Evolutionary conservation across 2,888 invertebrate species (phyloP).

Genomic region (Xylophagus ater): DNA sequence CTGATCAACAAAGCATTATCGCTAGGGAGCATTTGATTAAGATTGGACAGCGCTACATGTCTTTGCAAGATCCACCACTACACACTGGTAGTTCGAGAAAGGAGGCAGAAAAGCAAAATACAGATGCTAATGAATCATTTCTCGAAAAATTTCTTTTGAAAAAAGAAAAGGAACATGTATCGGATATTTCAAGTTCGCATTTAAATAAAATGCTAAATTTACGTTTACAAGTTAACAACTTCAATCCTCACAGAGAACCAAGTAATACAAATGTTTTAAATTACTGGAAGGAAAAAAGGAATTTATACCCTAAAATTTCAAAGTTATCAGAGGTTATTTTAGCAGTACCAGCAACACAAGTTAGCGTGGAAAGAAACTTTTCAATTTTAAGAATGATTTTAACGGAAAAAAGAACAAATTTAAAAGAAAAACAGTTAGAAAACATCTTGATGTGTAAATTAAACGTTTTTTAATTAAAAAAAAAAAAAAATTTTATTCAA

Average conservation of each 20-base stretch:
- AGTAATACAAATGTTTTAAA: neutral
- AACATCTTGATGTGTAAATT: neutral
- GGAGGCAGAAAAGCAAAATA: neutral
- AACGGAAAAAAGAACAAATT: too few species aligned
- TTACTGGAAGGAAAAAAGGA: neutral
- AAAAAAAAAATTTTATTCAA: neutral
- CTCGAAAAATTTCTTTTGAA: neutral
- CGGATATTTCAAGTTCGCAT: neutral
- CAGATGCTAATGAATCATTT: neutral
- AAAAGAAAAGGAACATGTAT: neutral
- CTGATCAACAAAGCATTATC: neutral
- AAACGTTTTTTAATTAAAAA: neutral
- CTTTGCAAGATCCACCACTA: too few species aligned
- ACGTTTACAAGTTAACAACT: neutral
- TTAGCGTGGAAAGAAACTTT: neutral
- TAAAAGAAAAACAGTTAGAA: too few species aligned
- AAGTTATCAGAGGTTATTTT: neutral
- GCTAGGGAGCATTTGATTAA: neutral
- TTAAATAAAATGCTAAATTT: neutral
- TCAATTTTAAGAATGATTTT: too few species aligned
- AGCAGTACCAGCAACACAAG: neutral
- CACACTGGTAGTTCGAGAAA: too few species aligned
- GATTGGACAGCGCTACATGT: too few species aligned
- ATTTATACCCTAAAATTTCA: neutral
- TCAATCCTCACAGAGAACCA: neutral